Evolutionary conservation across 1,140 invertebrate genomes (phyloP).

Genomic region (Hypothenemus hampei): DNA sequence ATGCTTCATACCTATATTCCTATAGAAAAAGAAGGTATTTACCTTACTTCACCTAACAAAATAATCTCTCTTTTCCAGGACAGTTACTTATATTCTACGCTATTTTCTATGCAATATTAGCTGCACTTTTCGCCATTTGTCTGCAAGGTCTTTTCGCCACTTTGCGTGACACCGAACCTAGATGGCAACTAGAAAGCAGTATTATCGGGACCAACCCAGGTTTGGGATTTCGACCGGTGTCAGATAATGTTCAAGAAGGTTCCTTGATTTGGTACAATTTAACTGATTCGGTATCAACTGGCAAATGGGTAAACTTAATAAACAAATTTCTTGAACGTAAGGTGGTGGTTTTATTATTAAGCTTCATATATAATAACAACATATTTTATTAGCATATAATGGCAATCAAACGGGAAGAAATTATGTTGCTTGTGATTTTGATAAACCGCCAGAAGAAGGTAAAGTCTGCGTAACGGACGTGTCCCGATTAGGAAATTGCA

Average conservation of each 20-base stretch:
- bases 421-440: constrained; percentile 62
- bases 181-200: constrained; percentile 65
- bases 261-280: constrained; percentile 79
- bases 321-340: constrained; percentile 69
- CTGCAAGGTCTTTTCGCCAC: constrained; percentile 73
- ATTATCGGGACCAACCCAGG: constrained; percentile 86
- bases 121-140: constrained; percentile 74
- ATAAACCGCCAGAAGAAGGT: constrained; percentile 51
- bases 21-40: too few species aligned
- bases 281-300: constrained; percentile 58
- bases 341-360: constrained; percentile 3
- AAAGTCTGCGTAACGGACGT: constrained; percentile 70
- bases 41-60: too few species aligned
- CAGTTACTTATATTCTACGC: constrained; percentile 76
- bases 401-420: constrained; percentile 56
- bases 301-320: constrained; percentile 63
- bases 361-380: neutral
- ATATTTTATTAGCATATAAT: constrained; percentile 51
- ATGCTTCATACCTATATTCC: too few species aligned
- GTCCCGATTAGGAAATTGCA: constrained; percentile 60
- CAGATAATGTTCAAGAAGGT: constrained; percentile 66
- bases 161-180: constrained; percentile 63
- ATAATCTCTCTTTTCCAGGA: constrained; percentile 53
- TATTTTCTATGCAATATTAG: constrained; percentile 77
- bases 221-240: constrained; percentile 81